Evolutionary conservation across 2,113 vertebrate genomes (phyloP).

Genomic region (Labrus mixtus): DNA sequence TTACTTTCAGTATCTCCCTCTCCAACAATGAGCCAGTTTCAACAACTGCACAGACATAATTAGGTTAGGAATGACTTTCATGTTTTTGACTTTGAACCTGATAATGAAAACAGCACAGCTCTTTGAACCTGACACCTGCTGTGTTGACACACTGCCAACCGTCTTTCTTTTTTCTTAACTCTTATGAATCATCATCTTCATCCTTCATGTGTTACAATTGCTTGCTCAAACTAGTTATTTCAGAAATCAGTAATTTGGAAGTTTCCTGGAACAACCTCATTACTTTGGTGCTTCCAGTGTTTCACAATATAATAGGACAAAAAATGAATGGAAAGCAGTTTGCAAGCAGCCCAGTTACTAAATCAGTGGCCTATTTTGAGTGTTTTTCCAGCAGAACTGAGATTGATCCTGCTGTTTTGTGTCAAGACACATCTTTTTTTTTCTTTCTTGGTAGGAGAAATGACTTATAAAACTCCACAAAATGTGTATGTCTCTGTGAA

Average conservation of each 20-base stretch:
- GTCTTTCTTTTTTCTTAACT: not conserved
- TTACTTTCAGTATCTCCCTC: not conserved
- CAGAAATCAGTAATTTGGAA: not conserved
- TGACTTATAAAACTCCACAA: too few relatives aligned
- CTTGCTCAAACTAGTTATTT: not conserved
- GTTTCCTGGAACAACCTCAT: not conserved
- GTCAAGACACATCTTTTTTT: too few relatives aligned
- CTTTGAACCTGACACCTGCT: conserved; percentile 22
- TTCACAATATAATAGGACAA: not conserved
- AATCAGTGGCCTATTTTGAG: too few relatives aligned
- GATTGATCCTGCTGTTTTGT: too few relatives aligned
- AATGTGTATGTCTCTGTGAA: too few relatives aligned
- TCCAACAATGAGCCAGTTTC: conserved; percentile 4
- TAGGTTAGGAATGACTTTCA: conserved; percentile 6
- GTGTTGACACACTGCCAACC: conserved; percentile 1
- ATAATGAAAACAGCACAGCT: not conserved
- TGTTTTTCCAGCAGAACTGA: too few relatives aligned
- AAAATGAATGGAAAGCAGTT: not conserved
- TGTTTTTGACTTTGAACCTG: conserved; percentile 1
- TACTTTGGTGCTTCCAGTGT: not conserved
- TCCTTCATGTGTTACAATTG: not conserved
- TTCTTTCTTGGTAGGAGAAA: too few relatives aligned
- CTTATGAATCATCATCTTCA: not conserved
- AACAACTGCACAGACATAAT: not conserved
- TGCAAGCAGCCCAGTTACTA: not conserved